phyloP scores from a whole-genome alignment of 2,797 vertebrate genomes.

The Mormyrops attenuatus region DNA sequence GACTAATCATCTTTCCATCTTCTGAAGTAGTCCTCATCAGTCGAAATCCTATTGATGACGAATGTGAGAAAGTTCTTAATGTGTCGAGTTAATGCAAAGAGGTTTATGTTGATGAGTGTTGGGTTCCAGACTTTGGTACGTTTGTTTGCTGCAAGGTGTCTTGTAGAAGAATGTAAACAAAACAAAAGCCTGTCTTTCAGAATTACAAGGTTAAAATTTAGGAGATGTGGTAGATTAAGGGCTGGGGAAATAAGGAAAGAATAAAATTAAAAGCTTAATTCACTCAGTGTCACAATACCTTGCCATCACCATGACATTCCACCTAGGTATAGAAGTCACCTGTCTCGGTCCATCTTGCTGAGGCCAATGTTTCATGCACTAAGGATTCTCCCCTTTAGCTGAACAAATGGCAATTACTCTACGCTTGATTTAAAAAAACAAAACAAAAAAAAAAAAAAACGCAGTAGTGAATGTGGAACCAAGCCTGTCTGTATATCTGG shows the following conservation, averaged over 20 bases:
- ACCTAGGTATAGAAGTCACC: constrained; percentile 72
- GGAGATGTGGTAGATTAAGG: constrained; percentile 13
- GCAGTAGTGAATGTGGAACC: constrained; percentile 97
- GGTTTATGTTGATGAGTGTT: not conserved
- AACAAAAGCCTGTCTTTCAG: not conserved
- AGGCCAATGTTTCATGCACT: constrained; percentile 82
- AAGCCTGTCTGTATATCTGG: constrained; percentile 99
- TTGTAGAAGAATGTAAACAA: constrained; percentile 1
- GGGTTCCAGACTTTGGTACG: not conserved
- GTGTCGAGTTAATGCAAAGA: not conserved
- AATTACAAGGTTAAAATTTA: not conserved
- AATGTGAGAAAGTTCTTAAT: not conserved
- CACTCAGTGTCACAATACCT: constrained; percentile 69
- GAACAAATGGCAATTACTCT: constrained; percentile 89
- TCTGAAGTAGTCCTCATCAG: not conserved
- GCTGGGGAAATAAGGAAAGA: constrained; percentile 15
- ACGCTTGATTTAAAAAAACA: constrained; percentile 66
- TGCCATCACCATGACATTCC: constrained; percentile 79
- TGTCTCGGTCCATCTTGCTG: constrained; percentile 72
- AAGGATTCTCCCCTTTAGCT: constrained; percentile 73
- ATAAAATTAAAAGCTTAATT: constrained; percentile 31
- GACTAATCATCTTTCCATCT: constrained; percentile 25
- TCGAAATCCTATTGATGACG: not conserved
- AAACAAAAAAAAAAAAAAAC: constrained; percentile 54
- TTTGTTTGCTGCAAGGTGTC: not conserved